These are phyloP conservation scores for Umimayanthus kanabou DNA, from an alignment of 92 coral and sea anemone genomes.

Conservation along the genomic window DNA sequence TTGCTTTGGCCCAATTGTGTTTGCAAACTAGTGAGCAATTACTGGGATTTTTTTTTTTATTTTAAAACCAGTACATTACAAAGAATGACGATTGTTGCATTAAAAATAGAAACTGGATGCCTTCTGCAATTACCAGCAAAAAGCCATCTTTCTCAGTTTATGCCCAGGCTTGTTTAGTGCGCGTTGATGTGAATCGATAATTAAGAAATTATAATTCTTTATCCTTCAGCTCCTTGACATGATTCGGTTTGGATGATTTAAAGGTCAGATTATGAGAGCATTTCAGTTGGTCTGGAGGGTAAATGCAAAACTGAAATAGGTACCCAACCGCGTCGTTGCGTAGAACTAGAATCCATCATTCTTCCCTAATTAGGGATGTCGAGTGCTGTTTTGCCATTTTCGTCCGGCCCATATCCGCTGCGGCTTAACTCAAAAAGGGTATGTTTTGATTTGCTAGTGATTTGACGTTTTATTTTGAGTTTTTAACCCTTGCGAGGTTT, in stretches of 20 bases:
- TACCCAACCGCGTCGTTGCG: slow-evolving; percentile 10
- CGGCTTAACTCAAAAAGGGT: slow-evolving; percentile 25
- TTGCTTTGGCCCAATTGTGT: slow-evolving; percentile 19
- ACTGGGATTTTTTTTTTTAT: slow-evolving; percentile 11
- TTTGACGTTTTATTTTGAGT: slow-evolving; percentile 18
- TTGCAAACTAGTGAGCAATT: neutral
- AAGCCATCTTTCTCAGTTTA: neutral
- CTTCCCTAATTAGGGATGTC: slow-evolving; percentile 9
- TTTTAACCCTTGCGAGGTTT: neutral
- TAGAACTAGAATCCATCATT: neutral
- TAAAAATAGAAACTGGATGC: slow-evolving; percentile 10
- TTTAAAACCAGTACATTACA: slow-evolving; percentile 14
- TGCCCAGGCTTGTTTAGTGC: slow-evolving; percentile 10
- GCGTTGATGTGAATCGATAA: neutral
- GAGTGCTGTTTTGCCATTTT: neutral
- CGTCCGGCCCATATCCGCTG: slow-evolving; percentile 12
- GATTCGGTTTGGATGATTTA: neutral
- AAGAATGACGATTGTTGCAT: neutral
- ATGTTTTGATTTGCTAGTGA: neutral
- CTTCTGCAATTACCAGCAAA: neutral
- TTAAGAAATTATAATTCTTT: neutral
- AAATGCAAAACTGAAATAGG: neutral
- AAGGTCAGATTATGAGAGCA: slow-evolving; percentile 3
- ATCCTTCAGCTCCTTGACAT: slow-evolving; percentile 1
- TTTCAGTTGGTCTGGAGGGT: neutral